A percentile compares a stretch with the other conserved stretches of the same genome.
These are phyloP conservation scores for Petrocephalus sullivani DNA, from an alignment of 2,797 vertebrate species.

Conservation along the genomic window DNA sequence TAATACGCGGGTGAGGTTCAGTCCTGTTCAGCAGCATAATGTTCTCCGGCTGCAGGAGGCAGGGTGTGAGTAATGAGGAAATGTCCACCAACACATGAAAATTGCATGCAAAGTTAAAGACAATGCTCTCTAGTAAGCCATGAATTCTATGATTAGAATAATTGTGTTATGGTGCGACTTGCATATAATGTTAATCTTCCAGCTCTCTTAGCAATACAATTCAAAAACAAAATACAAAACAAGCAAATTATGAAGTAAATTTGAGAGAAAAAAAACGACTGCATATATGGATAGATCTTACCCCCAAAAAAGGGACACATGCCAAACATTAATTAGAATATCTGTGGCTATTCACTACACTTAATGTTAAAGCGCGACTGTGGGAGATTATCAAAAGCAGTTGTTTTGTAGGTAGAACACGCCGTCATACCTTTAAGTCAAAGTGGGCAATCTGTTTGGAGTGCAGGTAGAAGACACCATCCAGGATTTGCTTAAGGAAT, in stretches of 20 bases:
- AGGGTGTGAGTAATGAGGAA: neutral
- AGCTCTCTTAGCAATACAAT: neutral
- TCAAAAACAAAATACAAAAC: neutral
- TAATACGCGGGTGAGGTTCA: conserved; percentile 90
- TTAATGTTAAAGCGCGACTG: neutral
- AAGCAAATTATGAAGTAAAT: neutral
- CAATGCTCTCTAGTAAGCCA: conserved; percentile 31
- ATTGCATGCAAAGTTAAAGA: conserved; percentile 34
- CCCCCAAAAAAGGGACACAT: neutral
- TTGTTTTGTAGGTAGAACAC: neutral
- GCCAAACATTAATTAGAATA: neutral
- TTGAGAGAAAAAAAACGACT: neutral
- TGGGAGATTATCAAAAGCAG: neutral
- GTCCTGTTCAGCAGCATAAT: conserved; percentile 94
- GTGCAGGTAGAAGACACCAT: conserved; percentile 93
- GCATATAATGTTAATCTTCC: conserved; percentile 22
- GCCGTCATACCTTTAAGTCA: conserved; percentile 85
- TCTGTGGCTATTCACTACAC: neutral
- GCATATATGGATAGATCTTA: neutral
- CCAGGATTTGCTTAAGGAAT: conserved; percentile 97
- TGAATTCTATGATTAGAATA: conserved; percentile 30
- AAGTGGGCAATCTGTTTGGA: conserved; percentile 93
- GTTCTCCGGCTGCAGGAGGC: conserved; percentile 83
- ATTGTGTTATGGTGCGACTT: conserved; percentile 21
- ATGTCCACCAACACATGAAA: conserved; percentile 27